Evolutionary conservation across 1,140 invertebrate species (phyloP).

Genomic region (Conus betulinus): DNA sequence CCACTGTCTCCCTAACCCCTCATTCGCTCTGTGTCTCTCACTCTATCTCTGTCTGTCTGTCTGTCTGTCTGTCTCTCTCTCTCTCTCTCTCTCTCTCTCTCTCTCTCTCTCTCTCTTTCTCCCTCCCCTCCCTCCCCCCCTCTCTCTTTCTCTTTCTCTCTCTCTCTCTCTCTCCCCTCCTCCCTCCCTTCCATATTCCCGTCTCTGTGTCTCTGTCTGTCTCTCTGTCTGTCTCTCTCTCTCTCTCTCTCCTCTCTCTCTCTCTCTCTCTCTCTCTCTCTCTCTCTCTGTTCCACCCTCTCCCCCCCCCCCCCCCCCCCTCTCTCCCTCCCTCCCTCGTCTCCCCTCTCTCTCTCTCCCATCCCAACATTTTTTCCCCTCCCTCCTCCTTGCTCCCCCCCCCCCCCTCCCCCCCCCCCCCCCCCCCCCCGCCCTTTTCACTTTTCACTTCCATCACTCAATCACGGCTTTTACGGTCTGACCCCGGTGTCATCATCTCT

Average conservation of each 20-base stretch:
- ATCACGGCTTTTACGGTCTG: no score
- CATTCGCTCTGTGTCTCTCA: neutral
- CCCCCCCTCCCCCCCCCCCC: conserved; percentile 18
- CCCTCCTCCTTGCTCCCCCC: conserved; percentile 35
- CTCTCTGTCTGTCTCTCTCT: neutral
- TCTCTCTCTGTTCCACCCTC: neutral
- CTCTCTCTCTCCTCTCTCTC: neutral
- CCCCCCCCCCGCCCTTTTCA: conserved; percentile 25
- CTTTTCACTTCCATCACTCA: neutral
- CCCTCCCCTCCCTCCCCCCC: neutral
- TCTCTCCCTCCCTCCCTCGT: neutral
- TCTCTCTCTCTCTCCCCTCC: neutral
- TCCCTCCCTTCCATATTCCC: neutral
- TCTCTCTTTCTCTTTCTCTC: conserved; percentile 22
- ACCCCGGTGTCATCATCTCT: no score
- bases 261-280: neutral
- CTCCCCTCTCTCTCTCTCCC: neutral
- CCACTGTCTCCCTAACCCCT: neutral
- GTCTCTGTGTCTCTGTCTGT: neutral
- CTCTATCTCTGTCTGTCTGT: neutral
- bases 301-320: neutral
- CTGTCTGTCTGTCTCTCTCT: conserved; percentile 12
- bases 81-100: conserved; percentile 35
- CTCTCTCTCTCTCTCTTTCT: conserved; percentile 36
- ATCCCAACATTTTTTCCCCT: neutral